Conservation (phyloP, 2,888 invertebrate species). For the Falcaria lacertinaria region DNA sequence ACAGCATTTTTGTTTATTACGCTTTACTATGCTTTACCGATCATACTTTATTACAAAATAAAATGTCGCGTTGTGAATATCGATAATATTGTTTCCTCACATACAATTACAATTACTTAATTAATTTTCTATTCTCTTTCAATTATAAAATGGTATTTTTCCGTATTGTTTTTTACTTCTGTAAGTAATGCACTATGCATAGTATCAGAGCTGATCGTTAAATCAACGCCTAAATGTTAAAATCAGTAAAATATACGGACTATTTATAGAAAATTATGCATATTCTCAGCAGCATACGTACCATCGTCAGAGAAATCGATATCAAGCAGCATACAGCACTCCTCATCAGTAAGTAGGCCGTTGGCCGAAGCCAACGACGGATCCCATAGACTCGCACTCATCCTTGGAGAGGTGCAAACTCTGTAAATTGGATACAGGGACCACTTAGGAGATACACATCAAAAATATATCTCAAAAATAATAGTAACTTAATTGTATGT, state of each 20-base stretch:
- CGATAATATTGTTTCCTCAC: no score
- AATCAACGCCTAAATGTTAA: not conserved
- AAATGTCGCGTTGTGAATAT: no score
- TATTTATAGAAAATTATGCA: not conserved
- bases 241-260: not conserved
- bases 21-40: no score
- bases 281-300: constrained; percentile 25
- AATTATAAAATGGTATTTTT: no score
- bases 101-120: no score
- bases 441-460: constrained; percentile 1
- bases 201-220: not conserved
- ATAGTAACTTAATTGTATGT: not conserved
- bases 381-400: constrained; percentile 65
- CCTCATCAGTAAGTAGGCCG: constrained; percentile 70
- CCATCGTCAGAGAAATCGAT: constrained; percentile 62
- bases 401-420: constrained; percentile 42
- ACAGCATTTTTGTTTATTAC: no score
- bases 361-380: constrained; percentile 70
- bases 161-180: no score
- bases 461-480: constrained; percentile 2
- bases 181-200: not conserved
- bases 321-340: constrained; percentile 70
- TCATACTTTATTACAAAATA: no score
- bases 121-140: no score
- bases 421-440: constrained; percentile 41